Conservation (phyloP, 2,113 vertebrate genomes). For the Gopherus flavomarginatus region DNA sequence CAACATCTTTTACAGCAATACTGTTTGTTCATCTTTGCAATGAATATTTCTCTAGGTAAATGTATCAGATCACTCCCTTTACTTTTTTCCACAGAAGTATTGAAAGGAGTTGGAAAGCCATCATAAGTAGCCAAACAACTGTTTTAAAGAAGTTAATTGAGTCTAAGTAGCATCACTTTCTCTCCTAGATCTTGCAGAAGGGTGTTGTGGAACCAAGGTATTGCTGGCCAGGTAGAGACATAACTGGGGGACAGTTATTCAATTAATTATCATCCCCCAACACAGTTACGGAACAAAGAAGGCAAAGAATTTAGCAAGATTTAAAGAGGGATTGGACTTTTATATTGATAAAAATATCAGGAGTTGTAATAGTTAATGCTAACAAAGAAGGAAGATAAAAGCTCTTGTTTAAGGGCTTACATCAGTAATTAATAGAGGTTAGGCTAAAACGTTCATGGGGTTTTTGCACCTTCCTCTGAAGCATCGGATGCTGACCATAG, state of each 20-base stretch:
- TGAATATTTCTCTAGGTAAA: neutral
- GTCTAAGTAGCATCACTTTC: neutral
- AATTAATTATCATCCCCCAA: no score
- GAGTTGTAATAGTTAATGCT: neutral
- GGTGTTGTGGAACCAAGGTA: neutral
- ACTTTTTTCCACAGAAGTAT: neutral
- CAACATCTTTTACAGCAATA: neutral
- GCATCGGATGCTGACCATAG: neutral
- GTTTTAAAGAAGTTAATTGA: neutral
- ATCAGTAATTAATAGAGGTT: neutral
- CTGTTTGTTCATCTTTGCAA: slow-evolving; percentile 46
- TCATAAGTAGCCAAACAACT: neutral
- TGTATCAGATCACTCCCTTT: slow-evolving; percentile 1
- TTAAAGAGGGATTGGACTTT: neutral
- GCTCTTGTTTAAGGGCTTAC: neutral
- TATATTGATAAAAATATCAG: neutral
- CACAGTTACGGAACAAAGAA: neutral
- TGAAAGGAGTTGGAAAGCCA: slow-evolving; percentile 17
- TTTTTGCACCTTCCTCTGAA: neutral
- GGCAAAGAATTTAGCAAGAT: neutral
- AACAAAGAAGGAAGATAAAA: neutral
- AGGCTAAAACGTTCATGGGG: neutral
- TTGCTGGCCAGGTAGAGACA: neutral
- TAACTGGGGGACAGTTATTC: neutral
- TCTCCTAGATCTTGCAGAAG: slow-evolving; percentile 20